Conservation (phyloP, 2,888 invertebrate genomes). For the Ptychoptera albimana region DNA sequence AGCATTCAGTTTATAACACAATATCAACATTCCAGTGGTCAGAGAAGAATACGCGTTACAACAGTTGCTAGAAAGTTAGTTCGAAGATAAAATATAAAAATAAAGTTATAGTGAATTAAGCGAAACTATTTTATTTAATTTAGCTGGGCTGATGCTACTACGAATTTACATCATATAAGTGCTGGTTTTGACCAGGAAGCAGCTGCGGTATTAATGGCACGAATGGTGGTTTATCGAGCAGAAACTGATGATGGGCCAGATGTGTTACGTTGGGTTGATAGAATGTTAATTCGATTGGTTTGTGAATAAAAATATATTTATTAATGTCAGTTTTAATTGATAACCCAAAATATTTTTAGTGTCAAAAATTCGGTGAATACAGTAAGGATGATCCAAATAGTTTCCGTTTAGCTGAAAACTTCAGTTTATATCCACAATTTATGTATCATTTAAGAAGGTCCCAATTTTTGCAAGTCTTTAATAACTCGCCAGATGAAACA, state of each 20-base stretch:
- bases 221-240: constrained; percentile 90
- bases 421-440: constrained; percentile 97
- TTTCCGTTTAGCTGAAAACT: constrained; percentile 90
- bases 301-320: constrained; percentile 11
- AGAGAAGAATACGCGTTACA: constrained; percentile 86
- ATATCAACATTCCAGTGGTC: constrained; percentile 95
- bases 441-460: constrained; percentile 98
- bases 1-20: constrained; percentile 97
- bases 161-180: constrained; percentile 77
- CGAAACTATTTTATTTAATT: constrained; percentile 7
- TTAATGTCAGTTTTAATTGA: background rate
- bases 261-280: constrained; percentile 94
- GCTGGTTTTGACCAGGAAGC: constrained; percentile 98
- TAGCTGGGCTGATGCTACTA: constrained; percentile 91
- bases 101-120: background rate
- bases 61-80: constrained; percentile 88
- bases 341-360: constrained; percentile 39
- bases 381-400: constrained; percentile 94
- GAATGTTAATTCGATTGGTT: constrained; percentile 93
- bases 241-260: constrained; percentile 93
- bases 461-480: constrained; percentile 98
- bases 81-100: background rate
- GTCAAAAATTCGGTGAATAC: constrained; percentile 99
- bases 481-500: constrained; percentile 99
- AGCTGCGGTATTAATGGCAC: constrained; percentile 91